Conservation (phyloP, 2,113 vertebrate species). For the Lathamus discolor region DNA sequence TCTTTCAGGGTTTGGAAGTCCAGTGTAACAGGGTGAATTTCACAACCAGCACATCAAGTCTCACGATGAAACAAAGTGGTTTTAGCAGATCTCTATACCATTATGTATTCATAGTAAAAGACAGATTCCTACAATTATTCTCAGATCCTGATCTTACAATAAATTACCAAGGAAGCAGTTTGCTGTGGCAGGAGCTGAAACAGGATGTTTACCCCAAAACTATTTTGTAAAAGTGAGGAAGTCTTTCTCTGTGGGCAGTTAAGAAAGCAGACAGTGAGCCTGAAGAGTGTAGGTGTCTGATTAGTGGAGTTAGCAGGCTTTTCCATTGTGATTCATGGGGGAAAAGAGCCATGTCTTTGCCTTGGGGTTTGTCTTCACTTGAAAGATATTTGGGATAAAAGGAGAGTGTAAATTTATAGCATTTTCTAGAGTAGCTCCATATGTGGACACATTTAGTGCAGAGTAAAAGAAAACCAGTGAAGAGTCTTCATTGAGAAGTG, state of each 20-base stretch:
- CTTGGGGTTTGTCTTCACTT: slow-evolving; percentile 11
- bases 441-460: not conserved
- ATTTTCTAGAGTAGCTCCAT: not conserved
- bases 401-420: not conserved
- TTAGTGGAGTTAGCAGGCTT: not conserved
- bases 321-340: not conserved
- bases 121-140: not conserved
- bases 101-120: not conserved
- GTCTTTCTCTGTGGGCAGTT: not conserved
- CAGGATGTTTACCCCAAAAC: not conserved
- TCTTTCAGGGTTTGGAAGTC: not conserved
- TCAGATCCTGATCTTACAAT: not conserved
- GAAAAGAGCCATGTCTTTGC: not conserved
- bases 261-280: not conserved
- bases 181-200: not conserved
- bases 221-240: not conserved
- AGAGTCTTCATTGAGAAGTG: not conserved
- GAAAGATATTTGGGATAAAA: slow-evolving; percentile 1
- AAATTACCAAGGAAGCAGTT: not conserved
- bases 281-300: not conserved
- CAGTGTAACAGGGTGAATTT: not conserved
- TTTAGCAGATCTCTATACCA: not conserved
- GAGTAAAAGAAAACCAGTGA: not conserved
- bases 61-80: not conserved
- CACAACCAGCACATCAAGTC: not conserved